Base-by-base conservation (phyloP, 2,797 vertebrate species). In the Pseudochirops corinnae region DNA sequence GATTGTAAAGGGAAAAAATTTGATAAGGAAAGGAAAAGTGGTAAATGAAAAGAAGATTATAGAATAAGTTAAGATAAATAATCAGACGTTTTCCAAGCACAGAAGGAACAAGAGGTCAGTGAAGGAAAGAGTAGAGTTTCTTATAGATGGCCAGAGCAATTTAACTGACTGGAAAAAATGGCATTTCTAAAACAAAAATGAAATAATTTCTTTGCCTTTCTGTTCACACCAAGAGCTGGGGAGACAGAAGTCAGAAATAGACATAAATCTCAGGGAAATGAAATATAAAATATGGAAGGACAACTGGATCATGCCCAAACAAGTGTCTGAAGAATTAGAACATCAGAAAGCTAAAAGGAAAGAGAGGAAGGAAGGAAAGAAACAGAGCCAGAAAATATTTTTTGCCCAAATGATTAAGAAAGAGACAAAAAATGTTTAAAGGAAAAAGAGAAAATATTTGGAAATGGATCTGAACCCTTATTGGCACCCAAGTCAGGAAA, bases 231-330 rank as follows among this genome's bases (percentile, higher is more conserved):
- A 97, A 98, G 97, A 82, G 67, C 97, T 98, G 96, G 58, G 52
- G 50, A 96, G 97, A 98, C 74, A 97, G 97, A 98, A 98, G 98
- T 98, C 98, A 98, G 97, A 98, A 98, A 97, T 96, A 98, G 98
- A 97, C 96, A 97, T 93, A 97, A 96, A 98, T 98, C 98, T 98
- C 98, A 97, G 96, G 97, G 95, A 98, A 98, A 92, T 55, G 57
- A 94, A 92, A 95, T 93, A 90, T 97, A 97, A 97, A 96, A 96
- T 94, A 96, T 62, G 0, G 95, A 98, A 97, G 94, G 93, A 97
- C 55, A 94, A 91, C 94, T 96, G 91, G 94, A 95, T 96, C 96
- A 92, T 96, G 91, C 93, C 94, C 95, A 97, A 98, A 97, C 90
- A 98, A 97, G 97, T 98, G 95, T 97, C 96, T 98, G 98, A 98